Conservation (phyloP, 1,140 invertebrate species). For the Bombus sibiricus region DNA sequence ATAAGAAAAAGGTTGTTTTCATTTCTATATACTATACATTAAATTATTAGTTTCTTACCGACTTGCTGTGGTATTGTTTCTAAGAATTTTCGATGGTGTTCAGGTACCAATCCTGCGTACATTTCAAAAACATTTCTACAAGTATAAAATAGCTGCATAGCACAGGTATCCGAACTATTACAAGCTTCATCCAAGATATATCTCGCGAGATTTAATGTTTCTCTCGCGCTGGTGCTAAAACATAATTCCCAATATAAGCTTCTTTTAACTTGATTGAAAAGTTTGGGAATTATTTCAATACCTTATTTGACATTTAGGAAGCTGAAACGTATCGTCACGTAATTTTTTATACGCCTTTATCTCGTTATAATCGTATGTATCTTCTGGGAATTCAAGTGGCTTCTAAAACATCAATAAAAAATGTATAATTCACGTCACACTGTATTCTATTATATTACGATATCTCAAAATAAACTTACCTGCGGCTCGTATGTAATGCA, state of each 20-base stretch:
- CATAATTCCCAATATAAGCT: neutral
- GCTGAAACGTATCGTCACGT: slow-evolving; percentile 78
- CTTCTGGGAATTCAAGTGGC: slow-evolving; percentile 73
- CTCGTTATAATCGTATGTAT: slow-evolving; percentile 59
- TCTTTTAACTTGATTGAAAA: neutral
- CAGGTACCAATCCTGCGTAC: slow-evolving; percentile 90
- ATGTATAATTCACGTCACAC: neutral
- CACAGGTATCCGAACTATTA: slow-evolving; percentile 84
- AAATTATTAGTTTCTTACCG: slow-evolving; percentile 83
- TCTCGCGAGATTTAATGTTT: slow-evolving; percentile 88
- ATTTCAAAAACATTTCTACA: slow-evolving; percentile 90
- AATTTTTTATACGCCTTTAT: slow-evolving; percentile 66
- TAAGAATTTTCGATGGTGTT: slow-evolving; percentile 90
- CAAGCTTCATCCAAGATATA: slow-evolving; percentile 89
- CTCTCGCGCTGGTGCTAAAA: slow-evolving; percentile 82
- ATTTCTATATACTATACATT: neutral
- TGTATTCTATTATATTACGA: neutral
- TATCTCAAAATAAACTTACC: slow-evolving; percentile 33
- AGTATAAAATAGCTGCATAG: slow-evolving; percentile 88
- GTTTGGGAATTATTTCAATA: slow-evolving; percentile 64
- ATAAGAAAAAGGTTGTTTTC: neutral
- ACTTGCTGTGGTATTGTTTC: slow-evolving; percentile 93
- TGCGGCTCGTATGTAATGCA: slow-evolving; percentile 84
- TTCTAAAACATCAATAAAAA: slow-evolving; percentile 58
- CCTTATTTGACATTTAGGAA: slow-evolving; percentile 87